These are phyloP conservation scores for Chiloscyllium plagiosum DNA, from an alignment of 2,113 vertebrate species.

Conservation along the genomic window DNA sequence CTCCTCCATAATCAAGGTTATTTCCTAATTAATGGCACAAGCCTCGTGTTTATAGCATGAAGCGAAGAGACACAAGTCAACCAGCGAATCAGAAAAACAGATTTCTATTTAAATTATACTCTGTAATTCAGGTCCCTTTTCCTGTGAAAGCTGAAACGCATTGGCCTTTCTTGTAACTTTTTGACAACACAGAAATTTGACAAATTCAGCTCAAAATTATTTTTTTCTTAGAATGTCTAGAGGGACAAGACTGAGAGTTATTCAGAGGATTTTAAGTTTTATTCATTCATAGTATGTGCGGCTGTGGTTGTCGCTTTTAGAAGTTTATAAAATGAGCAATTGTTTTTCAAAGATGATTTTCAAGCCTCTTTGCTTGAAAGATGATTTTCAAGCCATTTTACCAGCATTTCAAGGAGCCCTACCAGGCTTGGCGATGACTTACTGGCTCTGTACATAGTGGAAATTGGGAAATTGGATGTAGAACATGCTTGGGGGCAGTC, in stretches of 20 bases:
- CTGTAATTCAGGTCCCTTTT: not conserved
- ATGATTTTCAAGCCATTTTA: too few relatives aligned
- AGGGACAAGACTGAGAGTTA: too few relatives aligned
- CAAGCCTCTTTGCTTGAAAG: too few relatives aligned
- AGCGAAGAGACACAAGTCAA: not conserved
- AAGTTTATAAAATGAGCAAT: too few relatives aligned
- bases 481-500: not conserved
- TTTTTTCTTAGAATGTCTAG: not conserved
- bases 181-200: not conserved
- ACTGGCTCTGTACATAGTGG: too few relatives aligned
- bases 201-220: not conserved
- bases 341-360: too few relatives aligned
- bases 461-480: too few relatives aligned
- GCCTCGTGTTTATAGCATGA: not conserved
- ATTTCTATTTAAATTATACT: not conserved
- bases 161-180: not conserved
- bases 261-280: too few relatives aligned
- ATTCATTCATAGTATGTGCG: too few relatives aligned
- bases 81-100: not conserved
- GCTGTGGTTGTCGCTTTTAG: too few relatives aligned
- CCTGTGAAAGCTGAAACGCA: not conserved
- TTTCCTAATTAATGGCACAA: not conserved
- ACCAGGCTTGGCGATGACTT: too few relatives aligned
- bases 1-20: not conserved
- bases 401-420: too few relatives aligned